A percentile compares a stretch with the other conserved stretches of the same genome.
These are phyloP conservation scores for Aphelinus atriplicis DNA, from an alignment of 1,140 invertebrate species.

Conservation along the genomic window DNA sequence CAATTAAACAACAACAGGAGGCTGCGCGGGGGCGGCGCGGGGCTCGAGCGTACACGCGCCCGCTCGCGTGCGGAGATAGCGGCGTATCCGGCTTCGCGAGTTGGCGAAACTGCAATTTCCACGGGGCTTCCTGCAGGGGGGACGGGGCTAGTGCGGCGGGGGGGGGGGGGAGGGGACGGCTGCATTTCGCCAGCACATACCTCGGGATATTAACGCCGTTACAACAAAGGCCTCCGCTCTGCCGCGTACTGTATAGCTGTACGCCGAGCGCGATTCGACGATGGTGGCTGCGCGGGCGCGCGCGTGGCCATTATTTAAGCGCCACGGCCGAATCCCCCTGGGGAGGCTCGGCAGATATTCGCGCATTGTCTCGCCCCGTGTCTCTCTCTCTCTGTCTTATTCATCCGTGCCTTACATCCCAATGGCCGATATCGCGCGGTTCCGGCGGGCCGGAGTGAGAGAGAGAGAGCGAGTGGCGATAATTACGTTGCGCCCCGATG, in stretches of 20 bases:
- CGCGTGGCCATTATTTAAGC: conserved; percentile 29
- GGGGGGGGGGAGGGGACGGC: neutral
- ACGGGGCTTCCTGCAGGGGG: conserved; percentile 13
- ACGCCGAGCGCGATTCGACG: no score
- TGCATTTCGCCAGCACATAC: conserved; percentile 15
- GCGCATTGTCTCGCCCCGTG: neutral
- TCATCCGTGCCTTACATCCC: conserved; percentile 14
- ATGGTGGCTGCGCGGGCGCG: no score
- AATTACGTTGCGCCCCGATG: conserved; percentile 19
- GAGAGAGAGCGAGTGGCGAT: neutral
- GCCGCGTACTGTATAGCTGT: no score
- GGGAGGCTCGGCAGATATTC: conserved; percentile 16
- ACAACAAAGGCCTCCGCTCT: conserved; percentile 16
- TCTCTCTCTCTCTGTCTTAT: conserved; percentile 17
- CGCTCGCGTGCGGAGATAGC: neutral
- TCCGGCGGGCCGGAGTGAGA: no score
- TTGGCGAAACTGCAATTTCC: conserved; percentile 34
- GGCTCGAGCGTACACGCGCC: neutral
- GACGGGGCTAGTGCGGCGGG: neutral
- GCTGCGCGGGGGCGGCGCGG: no score
- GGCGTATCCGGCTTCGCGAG: conserved; percentile 15
- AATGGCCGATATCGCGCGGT: conserved; percentile 6
- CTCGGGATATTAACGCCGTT: conserved; percentile 37
- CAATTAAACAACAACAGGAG: no score
- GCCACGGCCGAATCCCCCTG: conserved; percentile 23